Evolutionary conservation across 2,797 vertebrate species (phyloP), one percentile per base, ranked within the genome.

Genomic region (Sebastiscus albofasciatus): DNA sequence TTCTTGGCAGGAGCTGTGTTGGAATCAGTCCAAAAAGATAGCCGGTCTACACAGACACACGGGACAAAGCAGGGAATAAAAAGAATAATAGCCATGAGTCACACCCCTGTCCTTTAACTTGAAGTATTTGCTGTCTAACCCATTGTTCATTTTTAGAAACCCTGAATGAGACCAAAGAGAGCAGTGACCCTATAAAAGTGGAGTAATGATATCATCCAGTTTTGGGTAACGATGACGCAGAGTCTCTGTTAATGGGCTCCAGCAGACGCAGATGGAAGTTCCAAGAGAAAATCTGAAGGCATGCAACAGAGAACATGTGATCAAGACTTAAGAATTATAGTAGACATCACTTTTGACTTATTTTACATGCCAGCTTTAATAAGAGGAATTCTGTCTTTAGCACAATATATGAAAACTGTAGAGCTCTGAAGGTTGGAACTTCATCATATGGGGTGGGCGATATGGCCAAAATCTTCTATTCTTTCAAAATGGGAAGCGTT

Each of bases 201-300:
- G 68, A 52, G 65, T 27, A 12, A 54, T 72, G 52, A 84, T n/a
- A 64, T 81, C 72, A 67, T 62, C 39, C 31, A n/a, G 60, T 61
- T 75, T 59, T n/a, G 64, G 22, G 55, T 70, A 72, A 75, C 18
- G 73, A 82, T 75, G 73, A 80, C 69, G 42, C 69, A 77, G n/a
- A 52, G 42, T 36, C 68, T 55, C 46, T 6, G 20, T 39, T 75
- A 60, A 79, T 39, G 60, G 42, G 18, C 68, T 65, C 22, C 52
- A 77, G 71, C 24, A 52, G 22, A 49, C 10, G 42, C 12, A 14
- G 12, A 64, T 8, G 33, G n/a, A 62, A 62, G 60, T 27, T 18
- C 0, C 27, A 4, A 59, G 58, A 59, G 26, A 29, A 58, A n/a
- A 22, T 12, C 60, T 22, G 20, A 6, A 34, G 29, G 10, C 9